Evolutionary conservation across 2,888 invertebrate genomes (phyloP).

Genomic region (Phaedon cochleariae): DNA sequence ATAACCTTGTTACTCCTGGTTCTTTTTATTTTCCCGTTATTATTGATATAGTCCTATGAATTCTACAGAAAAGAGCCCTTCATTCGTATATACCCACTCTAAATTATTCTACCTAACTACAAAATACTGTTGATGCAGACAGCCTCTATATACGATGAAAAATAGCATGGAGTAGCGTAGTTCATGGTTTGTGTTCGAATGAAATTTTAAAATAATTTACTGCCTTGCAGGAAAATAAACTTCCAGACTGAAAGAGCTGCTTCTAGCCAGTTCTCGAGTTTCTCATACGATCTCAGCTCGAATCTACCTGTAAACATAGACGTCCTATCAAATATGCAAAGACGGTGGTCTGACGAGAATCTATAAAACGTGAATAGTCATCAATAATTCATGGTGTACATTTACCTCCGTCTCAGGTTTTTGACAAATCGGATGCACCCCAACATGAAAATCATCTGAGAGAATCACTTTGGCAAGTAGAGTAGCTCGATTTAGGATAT

Average conservation of each 20-base stretch:
- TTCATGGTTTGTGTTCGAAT: neutral
- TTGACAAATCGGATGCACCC: neutral
- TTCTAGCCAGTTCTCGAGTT: neutral
- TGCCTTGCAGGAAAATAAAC: conserved; percentile 7
- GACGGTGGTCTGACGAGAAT: conserved; percentile 27
- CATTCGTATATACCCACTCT: too few relatives aligned
- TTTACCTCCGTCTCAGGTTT: neutral
- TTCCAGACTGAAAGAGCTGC: neutral
- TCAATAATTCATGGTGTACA: conserved; percentile 7
- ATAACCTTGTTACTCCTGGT: too few relatives aligned
- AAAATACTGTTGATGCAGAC: conserved; percentile 11
- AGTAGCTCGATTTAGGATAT: too few relatives aligned
- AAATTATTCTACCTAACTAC: neutral
- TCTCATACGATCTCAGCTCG: conserved; percentile 14
- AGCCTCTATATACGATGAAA: conserved; percentile 11
- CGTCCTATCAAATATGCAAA: conserved; percentile 31
- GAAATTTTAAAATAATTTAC: conserved; percentile 27
- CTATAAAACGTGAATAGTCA: conserved; percentile 3
- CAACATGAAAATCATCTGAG: neutral
- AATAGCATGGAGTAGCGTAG: neutral
- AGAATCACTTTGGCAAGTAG: neutral
- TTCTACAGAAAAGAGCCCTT: too few relatives aligned
- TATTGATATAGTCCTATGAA: too few relatives aligned
- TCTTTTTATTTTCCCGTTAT: too few relatives aligned
- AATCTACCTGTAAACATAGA: conserved; percentile 36